Evolutionary conservation across 2,888 invertebrate species (phyloP).

Genomic region (Nemapogon koenigi): DNA sequence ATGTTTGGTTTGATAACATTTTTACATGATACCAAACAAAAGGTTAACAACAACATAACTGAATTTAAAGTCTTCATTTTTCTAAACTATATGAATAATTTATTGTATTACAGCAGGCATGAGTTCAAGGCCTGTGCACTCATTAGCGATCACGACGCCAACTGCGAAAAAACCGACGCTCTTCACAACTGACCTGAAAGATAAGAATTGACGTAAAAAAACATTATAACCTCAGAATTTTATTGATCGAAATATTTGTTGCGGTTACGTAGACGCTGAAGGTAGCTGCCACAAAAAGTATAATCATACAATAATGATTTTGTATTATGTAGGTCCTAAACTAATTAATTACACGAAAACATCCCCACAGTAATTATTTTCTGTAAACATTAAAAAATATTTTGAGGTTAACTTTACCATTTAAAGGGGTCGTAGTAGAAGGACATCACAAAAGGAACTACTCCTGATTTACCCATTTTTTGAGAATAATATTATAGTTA

Average conservation of each 20-base stretch:
- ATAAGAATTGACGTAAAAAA: no score
- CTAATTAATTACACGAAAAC: no score
- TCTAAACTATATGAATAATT: constrained; percentile 16
- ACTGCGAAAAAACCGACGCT: constrained; percentile 79
- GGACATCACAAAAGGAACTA: constrained; percentile 64
- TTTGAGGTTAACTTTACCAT: constrained; percentile 63
- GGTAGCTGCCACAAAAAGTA: no score
- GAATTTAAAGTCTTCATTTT: constrained; percentile 31
- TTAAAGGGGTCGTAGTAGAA: constrained; percentile 79
- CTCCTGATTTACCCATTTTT: constrained; percentile 65
- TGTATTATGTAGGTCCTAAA: no score
- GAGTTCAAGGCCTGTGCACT: constrained; percentile 77
- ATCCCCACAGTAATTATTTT: no score
- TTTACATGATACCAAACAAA: constrained; percentile 25
- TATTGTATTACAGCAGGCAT: constrained; percentile 68
- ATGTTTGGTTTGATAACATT: constrained; percentile 68
- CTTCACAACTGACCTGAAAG: constrained; percentile 80
- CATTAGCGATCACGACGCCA: constrained; percentile 80
- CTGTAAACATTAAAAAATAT: constrained; percentile 9
- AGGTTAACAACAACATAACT: constrained; percentile 39
- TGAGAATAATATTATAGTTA: background rate
- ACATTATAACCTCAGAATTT: no score
- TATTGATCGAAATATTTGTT: no score
- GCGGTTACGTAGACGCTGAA: no score
- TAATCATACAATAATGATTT: no score